phyloP scores from a whole-genome alignment of 2,888 invertebrate species.

The Entomobrya multifasciata region DNA sequence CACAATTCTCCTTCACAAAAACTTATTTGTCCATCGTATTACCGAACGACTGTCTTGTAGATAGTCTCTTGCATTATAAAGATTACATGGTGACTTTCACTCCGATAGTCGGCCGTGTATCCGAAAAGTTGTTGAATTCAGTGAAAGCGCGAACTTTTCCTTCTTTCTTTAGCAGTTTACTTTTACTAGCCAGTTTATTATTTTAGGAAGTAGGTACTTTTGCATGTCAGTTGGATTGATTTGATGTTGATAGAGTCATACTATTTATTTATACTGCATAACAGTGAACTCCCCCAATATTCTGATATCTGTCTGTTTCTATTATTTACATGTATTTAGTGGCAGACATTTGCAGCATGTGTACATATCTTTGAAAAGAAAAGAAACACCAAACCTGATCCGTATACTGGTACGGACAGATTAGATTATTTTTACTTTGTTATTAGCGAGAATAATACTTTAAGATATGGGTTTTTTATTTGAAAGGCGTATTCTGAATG shows the following conservation, averaged over 20 bases:
- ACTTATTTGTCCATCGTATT: too few species aligned
- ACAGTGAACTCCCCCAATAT: not conserved
- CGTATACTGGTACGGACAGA: not conserved
- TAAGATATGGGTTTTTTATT: too few species aligned
- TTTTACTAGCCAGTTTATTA: not conserved
- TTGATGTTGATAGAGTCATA: not conserved
- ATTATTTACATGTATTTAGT: not conserved
- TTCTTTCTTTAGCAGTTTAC: not conserved
- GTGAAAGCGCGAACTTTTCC: too few species aligned
- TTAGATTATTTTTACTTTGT: slow-evolving; percentile 8
- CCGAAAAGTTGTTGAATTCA: too few species aligned
- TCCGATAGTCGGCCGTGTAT: too few species aligned
- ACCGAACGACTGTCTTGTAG: too few species aligned
- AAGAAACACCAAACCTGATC: not conserved
- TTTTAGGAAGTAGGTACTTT: not conserved
- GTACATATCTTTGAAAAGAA: too few species aligned
- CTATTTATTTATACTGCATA: too few species aligned
- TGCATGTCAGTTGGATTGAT: not conserved
- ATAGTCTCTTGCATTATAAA: too few species aligned
- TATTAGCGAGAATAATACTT: not conserved
- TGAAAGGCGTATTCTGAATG: too few species aligned
- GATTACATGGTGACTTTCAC: too few species aligned
- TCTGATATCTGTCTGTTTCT: not conserved
- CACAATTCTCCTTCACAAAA: too few species aligned
- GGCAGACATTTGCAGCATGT: not conserved